phyloP scores from a whole-genome alignment of 2,113 vertebrate species.

The Anas platyrhynchos region DNA sequence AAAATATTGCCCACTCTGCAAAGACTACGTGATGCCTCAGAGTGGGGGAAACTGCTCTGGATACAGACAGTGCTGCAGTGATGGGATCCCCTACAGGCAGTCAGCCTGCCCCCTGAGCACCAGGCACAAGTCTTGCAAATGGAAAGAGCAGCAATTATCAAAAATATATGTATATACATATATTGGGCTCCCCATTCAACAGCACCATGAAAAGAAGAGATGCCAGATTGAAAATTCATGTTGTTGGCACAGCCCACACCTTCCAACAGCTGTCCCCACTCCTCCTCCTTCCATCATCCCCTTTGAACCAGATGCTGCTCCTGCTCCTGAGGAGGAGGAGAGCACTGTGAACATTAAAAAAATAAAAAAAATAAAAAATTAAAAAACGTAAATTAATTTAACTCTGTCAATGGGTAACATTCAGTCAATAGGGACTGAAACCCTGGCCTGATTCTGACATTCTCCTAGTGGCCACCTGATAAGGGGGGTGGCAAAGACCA shows the following conservation, averaged over 20 bases:
- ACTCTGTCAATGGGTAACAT: not conserved
- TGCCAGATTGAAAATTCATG: not conserved
- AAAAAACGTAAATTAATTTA: not conserved
- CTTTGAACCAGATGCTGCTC: not conserved
- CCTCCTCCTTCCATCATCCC: rapidly evolving
- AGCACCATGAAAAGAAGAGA: not conserved
- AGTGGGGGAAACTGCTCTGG: not conserved
- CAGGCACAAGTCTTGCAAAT: not conserved
- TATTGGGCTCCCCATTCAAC: rapidly evolving
- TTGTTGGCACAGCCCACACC: not conserved
- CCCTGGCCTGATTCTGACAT: not conserved
- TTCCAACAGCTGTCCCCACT: not conserved
- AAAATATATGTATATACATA: not conserved
- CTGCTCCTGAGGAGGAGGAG: not conserved
- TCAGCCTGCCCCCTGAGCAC: not conserved
- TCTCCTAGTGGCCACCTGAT: not conserved
- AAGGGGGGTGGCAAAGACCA: not conserved
- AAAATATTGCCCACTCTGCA: too few relatives aligned
- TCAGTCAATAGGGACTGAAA: not conserved
- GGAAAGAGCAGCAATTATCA: not conserved
- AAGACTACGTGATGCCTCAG: not conserved
- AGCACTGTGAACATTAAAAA: not conserved
- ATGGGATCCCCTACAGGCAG: not conserved
- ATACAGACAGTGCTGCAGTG: not conserved
- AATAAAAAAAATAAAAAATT: not conserved